Conservation (phyloP, 2,797 vertebrate species). For the Pagetopsis macropterus region DNA sequence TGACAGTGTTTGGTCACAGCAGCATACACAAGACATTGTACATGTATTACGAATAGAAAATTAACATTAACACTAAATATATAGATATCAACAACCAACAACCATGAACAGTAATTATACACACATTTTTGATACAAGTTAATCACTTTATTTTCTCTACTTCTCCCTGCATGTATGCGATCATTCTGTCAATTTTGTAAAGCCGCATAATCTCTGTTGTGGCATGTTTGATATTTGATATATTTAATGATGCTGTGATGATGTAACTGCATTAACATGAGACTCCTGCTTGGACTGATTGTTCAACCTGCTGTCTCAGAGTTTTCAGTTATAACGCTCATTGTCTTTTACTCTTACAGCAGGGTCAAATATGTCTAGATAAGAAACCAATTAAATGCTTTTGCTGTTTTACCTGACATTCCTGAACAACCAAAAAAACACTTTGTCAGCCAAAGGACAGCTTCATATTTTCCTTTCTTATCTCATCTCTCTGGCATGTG, state of each 20-base stretch:
- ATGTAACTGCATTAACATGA: not conserved
- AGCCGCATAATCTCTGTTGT: too few relatives aligned
- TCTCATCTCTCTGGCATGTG: constrained; percentile 34
- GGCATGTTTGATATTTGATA: too few relatives aligned
- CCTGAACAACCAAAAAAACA: not conserved
- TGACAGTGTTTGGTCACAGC: too few relatives aligned
- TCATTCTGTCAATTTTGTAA: too few relatives aligned
- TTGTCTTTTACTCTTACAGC: constrained; percentile 1
- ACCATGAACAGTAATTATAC: too few relatives aligned
- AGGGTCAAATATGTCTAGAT: not conserved
- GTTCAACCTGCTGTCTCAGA: not conserved
- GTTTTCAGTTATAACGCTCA: not conserved
- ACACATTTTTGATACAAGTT: too few relatives aligned
- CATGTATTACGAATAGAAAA: too few relatives aligned
- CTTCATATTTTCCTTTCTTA: constrained; percentile 21
- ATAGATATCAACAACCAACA: too few relatives aligned
- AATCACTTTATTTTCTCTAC: too few relatives aligned
- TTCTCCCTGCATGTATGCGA: too few relatives aligned
- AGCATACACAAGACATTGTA: too few relatives aligned
- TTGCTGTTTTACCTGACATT: not conserved
- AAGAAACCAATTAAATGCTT: not conserved
- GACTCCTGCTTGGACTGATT: not conserved
- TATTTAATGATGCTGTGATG: not conserved
- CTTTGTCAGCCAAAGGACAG: constrained; percentile 11
- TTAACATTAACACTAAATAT: too few relatives aligned